Evolutionary conservation across 1,140 invertebrate species (phyloP).

Genomic region (Spodoptera litura): DNA sequence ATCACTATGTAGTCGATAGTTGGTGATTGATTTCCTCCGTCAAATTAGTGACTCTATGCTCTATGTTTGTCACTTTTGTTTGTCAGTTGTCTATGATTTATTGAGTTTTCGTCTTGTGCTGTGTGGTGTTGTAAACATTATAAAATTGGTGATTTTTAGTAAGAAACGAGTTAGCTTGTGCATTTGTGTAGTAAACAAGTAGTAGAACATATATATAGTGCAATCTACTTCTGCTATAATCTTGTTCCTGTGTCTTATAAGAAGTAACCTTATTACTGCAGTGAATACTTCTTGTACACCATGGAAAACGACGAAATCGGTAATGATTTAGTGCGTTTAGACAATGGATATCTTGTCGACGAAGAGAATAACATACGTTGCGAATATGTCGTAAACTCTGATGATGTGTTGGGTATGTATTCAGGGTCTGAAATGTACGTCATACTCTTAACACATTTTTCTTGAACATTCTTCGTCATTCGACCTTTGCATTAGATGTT

Average conservation of each 20-base stretch:
- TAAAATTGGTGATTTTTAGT: background rate
- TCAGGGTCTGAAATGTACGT: constrained; percentile 11
- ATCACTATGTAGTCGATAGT: background rate
- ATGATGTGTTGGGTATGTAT: constrained; percentile 74
- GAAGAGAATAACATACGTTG: constrained; percentile 62
- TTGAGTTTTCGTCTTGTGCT: constrained; percentile 1
- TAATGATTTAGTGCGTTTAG: constrained; percentile 75
- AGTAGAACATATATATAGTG: background rate
- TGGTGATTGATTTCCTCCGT: background rate
- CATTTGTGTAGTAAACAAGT: background rate
- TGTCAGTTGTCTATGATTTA: background rate
- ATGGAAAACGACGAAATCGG: constrained; percentile 80
- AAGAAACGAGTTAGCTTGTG: too few species aligned
- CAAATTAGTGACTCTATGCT: background rate
- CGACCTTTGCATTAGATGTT: too few species aligned
- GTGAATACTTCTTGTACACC: constrained; percentile 40
- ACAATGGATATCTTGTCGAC: constrained; percentile 74
- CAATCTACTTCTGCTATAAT: constrained; percentile 29
- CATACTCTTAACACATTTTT: background rate
- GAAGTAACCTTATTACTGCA: constrained; percentile 35
- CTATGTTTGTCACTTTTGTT: background rate
- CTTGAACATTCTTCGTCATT: constrained; percentile 9
- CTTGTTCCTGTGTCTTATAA: constrained; percentile 6
- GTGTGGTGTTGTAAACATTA: constrained; percentile 7
- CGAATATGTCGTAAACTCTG: constrained; percentile 72